Conservation (phyloP, 2,888 invertebrate genomes). For the Eilema griseolum region DNA sequence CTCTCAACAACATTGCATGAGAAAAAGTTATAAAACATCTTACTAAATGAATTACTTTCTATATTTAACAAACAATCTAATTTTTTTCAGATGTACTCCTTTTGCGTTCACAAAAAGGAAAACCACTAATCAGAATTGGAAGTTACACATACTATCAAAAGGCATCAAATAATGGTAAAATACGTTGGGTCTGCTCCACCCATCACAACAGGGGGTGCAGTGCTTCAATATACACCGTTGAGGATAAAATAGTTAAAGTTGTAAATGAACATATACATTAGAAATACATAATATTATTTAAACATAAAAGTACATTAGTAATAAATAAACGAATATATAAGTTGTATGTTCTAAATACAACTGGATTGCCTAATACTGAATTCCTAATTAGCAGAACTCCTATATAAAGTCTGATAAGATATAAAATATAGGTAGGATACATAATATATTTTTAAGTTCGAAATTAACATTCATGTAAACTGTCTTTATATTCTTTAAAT, state of each 20-base stretch:
- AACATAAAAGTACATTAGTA: too few species aligned
- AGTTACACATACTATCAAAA: slow-evolving; percentile 54
- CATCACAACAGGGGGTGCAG: slow-evolving; percentile 60
- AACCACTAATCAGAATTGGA: slow-evolving; percentile 45
- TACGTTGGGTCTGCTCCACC: slow-evolving; percentile 59
- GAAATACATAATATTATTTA: neutral
- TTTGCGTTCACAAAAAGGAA: slow-evolving; percentile 52
- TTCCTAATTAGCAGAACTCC: neutral
- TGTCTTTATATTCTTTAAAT: too few species aligned
- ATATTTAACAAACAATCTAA: neutral
- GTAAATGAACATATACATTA: slow-evolving; percentile 45
- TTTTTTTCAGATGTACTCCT: slow-evolving; percentile 43
- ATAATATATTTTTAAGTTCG: too few species aligned
- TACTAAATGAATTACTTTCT: too few species aligned
- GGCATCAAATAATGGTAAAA: slow-evolving; percentile 29
- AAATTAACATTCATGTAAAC: too few species aligned
- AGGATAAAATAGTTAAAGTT: slow-evolving; percentile 24
- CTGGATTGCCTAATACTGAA: neutral
- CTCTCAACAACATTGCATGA: too few species aligned
- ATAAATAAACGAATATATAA: neutral
- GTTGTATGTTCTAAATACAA: neutral
- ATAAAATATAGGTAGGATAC: too few species aligned
- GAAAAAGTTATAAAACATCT: too few species aligned
- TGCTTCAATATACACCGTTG: slow-evolving; percentile 56
- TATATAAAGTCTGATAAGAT: too few species aligned